phyloP scores from a whole-genome alignment of 2,113 vertebrate genomes.

The Macquaria australasica region DNA sequence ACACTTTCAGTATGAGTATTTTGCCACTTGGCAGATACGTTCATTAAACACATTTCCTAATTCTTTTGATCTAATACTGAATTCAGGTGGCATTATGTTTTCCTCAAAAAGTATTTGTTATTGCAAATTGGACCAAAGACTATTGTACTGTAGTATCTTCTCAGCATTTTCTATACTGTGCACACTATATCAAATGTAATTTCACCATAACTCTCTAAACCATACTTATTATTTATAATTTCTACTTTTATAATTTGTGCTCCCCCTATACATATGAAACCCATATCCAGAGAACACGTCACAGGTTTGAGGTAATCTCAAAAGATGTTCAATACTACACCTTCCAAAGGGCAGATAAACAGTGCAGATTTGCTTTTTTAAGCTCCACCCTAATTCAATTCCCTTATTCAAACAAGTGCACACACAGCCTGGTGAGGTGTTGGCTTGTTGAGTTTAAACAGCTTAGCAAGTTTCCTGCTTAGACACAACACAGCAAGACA shows the following conservation, averaged over 20 bases:
- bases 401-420: slow-evolving; percentile 49
- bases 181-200: background rate
- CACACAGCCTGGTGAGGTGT: slow-evolving; percentile 28
- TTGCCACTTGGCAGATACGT: no score
- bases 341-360: slow-evolving; percentile 30
- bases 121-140: background rate
- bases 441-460: slow-evolving; percentile 46
- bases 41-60: no score
- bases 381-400: slow-evolving; percentile 38
- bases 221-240: background rate
- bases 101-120: no score
- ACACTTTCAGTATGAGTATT: no score
- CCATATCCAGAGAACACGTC: background rate
- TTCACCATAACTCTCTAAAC: background rate
- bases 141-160: background rate
- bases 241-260: no score
- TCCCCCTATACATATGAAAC: background rate
- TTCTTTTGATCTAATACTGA: no score
- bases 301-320: background rate
- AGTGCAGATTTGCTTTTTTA: slow-evolving; percentile 24
- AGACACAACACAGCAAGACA: slow-evolving; percentile 18
- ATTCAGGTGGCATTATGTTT: no score
- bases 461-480: slow-evolving; percentile 39
- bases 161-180: no score
- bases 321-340: background rate